These are phyloP conservation scores for Mesocentrotus franciscanus DNA, from an alignment of 53 echinoderm and acorn worm genomes.

Conservation along the genomic window DNA sequence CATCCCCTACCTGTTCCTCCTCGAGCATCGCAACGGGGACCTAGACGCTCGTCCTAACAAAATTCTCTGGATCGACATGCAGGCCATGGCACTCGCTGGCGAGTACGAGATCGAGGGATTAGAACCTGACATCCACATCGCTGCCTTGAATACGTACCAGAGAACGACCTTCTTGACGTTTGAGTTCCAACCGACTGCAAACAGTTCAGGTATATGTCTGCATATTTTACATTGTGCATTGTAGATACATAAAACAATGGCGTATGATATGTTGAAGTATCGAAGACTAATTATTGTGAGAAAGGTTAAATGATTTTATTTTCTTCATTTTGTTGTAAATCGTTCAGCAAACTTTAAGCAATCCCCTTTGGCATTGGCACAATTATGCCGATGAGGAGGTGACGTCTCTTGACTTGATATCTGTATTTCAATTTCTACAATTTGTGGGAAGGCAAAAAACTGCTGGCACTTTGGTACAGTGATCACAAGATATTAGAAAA, in stretches of 20 bases:
- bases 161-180: conserved; percentile 64
- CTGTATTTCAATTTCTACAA: too few species aligned
- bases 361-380: too few species aligned
- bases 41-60: conserved; percentile 82
- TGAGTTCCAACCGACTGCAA: conserved; percentile 48
- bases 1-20: conserved; percentile 82
- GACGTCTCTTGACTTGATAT: too few species aligned
- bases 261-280: too few species aligned
- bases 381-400: too few species aligned
- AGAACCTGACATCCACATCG: conserved; percentile 36
- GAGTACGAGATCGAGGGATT: conserved; percentile 80
- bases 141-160: conserved; percentile 63
- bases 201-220: conserved; percentile 55
- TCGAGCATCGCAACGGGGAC: conserved; percentile 87
- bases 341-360: too few species aligned
- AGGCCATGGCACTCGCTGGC: conserved; percentile 64
- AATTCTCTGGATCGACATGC: conserved; percentile 85
- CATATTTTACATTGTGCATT: not conserved
- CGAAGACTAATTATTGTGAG: too few species aligned
- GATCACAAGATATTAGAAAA: too few species aligned
- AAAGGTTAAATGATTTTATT: too few species aligned
- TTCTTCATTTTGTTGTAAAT: too few species aligned
- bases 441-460: too few species aligned
- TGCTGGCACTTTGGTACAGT: too few species aligned
- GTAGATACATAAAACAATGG: not conserved